A percentile compares a stretch with the other conserved stretches of the same genome.
Evolutionary conservation across 2,113 vertebrate species (phyloP).

Genomic region (Pungitius pungitius): DNA sequence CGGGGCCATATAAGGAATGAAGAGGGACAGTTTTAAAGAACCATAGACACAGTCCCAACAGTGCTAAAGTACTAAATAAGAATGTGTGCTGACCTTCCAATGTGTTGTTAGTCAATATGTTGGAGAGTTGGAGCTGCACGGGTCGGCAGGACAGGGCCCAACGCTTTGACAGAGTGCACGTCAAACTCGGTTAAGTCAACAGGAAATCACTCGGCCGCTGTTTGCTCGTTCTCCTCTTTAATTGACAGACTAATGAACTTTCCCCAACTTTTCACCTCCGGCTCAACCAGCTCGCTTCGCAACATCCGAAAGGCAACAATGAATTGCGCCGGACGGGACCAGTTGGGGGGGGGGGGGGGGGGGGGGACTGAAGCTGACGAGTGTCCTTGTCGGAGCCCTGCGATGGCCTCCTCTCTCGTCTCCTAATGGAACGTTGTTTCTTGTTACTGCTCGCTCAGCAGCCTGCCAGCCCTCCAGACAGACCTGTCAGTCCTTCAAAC

Average conservation of each 20-base stretch:
- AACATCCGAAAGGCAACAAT: conserved; percentile 51
- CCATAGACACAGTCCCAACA: conserved; percentile 36
- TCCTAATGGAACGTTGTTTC: conserved; percentile 10
- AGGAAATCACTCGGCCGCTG: conserved; percentile 43
- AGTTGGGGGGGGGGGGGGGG: not conserved
- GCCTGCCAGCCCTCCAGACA: conserved; percentile 11
- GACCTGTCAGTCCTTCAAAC: conserved; percentile 43
- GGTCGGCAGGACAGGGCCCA: conserved; percentile 13
- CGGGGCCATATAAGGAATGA: conserved; percentile 30
- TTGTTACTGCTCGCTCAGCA: conserved; percentile 17
- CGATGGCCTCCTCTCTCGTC: conserved; percentile 13
- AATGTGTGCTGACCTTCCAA: conserved; percentile 34
- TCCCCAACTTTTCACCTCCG: conserved; percentile 31
- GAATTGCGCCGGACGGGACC: conserved; percentile 12
- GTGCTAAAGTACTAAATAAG: conserved; percentile 31
- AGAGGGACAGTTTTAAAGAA: conserved; percentile 45
- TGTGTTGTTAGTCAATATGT: conserved; percentile 23
- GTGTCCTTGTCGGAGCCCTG: not conserved
- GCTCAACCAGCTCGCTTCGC: conserved; percentile 28
- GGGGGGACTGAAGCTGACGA: conserved; percentile 4
- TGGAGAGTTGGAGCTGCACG: conserved; percentile 21
- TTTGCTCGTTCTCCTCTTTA: conserved; percentile 53
- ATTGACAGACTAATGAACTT: conserved; percentile 48
- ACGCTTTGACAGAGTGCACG: conserved; percentile 47
- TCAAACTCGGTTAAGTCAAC: conserved; percentile 47